A percentile compares a stretch with the other conserved stretches of the same genome.
Conservation (phyloP, 1,140 invertebrate genomes). For the Ylistrum balloti region DNA sequence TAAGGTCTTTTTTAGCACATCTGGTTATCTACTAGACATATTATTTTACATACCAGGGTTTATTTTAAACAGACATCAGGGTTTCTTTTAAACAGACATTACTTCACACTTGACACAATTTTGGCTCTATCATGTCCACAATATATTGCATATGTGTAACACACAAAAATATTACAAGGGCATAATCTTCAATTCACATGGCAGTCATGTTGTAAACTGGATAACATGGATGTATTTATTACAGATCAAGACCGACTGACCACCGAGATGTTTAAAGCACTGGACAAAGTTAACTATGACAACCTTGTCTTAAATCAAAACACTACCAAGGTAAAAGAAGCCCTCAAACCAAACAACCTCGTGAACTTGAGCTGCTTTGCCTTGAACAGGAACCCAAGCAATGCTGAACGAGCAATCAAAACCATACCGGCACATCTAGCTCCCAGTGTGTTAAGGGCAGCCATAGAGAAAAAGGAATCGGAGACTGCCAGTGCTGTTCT, state of each 20-base stretch:
- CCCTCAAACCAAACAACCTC: slow-evolving; percentile 46
- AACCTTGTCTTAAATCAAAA: slow-evolving; percentile 62
- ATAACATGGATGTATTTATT: neutral
- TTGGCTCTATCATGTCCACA: no score
- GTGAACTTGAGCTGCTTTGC: slow-evolving; percentile 56
- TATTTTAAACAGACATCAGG: no score
- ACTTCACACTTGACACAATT: no score
- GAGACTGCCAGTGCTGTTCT: slow-evolving; percentile 66
- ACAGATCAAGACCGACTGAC: neutral
- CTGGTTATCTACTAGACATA: no score
- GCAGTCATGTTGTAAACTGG: no score
- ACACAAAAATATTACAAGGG: no score
- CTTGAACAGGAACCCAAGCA: slow-evolving; percentile 52
- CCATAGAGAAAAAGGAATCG: slow-evolving; percentile 62
- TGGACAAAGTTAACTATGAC: slow-evolving; percentile 70
- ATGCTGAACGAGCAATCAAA: slow-evolving; percentile 57
- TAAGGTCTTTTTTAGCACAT: no score
- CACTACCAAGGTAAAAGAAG: slow-evolving; percentile 46
- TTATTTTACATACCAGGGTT: no score
- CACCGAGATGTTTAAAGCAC: slow-evolving; percentile 69
- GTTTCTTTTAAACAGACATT: no score
- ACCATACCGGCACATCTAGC: slow-evolving; percentile 66
- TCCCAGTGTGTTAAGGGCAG: slow-evolving; percentile 62
- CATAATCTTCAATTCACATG: no score
- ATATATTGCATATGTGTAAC: no score